Conservation (phyloP, 2,797 vertebrate species). For the Sebastes nivosus region DNA sequence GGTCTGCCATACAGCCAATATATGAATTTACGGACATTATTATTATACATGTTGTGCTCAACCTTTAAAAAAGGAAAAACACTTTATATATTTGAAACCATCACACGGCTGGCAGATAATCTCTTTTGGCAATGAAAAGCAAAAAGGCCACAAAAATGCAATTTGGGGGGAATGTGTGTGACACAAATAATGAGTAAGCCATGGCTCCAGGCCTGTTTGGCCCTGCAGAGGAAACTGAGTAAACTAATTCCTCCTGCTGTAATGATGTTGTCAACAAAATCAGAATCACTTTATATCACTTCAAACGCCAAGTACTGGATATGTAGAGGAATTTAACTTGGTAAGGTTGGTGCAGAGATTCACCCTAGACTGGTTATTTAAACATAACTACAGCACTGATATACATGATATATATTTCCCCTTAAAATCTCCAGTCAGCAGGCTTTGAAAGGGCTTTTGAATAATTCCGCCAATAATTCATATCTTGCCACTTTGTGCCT, state of each 20-base stretch:
- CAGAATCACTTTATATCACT: constrained; percentile 50
- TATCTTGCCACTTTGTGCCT: neutral
- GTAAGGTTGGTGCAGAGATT: constrained; percentile 13
- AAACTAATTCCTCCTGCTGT: constrained; percentile 66
- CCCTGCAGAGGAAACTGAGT: constrained; percentile 50
- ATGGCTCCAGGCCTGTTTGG: constrained; percentile 64
- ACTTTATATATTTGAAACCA: constrained; percentile 39
- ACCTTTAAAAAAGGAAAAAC: constrained; percentile 4
- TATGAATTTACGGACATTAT: neutral
- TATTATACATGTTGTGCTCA: constrained; percentile 6
- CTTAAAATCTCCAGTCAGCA: constrained; percentile 12
- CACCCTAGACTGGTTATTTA: neutral
- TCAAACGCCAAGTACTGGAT: constrained; percentile 21
- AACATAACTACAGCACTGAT: neutral
- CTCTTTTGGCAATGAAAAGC: constrained; percentile 54
- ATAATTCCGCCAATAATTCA: constrained; percentile 34
- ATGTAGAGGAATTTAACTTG: constrained; percentile 17
- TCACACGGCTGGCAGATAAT: constrained; percentile 44
- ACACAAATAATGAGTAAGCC: constrained; percentile 72
- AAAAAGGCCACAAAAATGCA: constrained; percentile 64
- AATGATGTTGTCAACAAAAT: constrained; percentile 69
- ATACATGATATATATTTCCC: neutral
- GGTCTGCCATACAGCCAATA: neutral
- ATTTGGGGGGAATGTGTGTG: constrained; percentile 59
- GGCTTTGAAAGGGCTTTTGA: constrained; percentile 14